Evolutionary conservation across 2,888 invertebrate genomes (phyloP).

Genomic region (Neoitamus cyanurus): DNA sequence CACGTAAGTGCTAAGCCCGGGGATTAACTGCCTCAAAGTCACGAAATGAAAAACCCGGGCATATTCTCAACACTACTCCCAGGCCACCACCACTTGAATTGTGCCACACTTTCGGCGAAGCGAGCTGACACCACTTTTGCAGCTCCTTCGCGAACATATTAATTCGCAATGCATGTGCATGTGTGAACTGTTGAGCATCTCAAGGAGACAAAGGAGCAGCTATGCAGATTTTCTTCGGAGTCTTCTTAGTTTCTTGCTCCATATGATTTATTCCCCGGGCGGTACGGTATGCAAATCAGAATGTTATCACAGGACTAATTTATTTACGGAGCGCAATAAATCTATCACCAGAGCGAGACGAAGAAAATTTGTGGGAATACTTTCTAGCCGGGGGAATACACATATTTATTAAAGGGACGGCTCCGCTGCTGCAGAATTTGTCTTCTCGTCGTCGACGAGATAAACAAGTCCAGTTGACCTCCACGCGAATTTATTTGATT

Average conservation of each 20-base stretch:
- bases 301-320: constrained; percentile 33
- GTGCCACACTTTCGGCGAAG: neutral
- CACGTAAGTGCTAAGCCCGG: neutral
- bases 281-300: constrained; percentile 18
- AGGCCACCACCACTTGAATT: neutral
- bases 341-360: constrained; percentile 22
- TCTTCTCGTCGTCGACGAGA: neutral
- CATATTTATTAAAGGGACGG: neutral
- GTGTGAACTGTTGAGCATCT: constrained; percentile 6
- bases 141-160: neutral
- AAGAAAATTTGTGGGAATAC: constrained; percentile 25
- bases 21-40: neutral
- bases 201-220: neutral
- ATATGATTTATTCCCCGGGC: constrained; percentile 19
- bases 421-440: neutral
- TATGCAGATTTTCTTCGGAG: neutral
- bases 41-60: neutral
- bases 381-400: neutral
- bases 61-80: neutral
- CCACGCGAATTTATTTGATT: neutral
- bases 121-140: neutral
- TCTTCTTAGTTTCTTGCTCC: neutral
- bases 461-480: neutral
- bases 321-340: constrained; percentile 25
- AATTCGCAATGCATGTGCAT: constrained; percentile 16